A percentile compares a stretch with the other conserved stretches of the same genome.
These are phyloP conservation scores for Melanotaenia duboulayi DNA, from an alignment of 2,113 vertebrate genomes.

Conservation along the genomic window DNA sequence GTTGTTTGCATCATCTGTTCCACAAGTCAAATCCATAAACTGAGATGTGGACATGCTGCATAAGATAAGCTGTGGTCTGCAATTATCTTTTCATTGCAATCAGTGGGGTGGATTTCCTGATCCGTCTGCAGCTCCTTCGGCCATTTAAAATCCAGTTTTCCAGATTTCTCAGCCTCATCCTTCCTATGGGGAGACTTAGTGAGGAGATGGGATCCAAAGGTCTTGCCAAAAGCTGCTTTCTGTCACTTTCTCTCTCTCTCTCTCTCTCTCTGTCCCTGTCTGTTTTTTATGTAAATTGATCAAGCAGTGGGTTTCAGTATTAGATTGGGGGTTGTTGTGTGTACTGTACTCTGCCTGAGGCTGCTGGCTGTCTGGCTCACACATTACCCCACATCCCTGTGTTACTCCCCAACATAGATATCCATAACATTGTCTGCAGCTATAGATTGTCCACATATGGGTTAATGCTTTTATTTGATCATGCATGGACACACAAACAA, in stretches of 20 bases:
- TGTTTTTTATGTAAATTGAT: conserved; percentile 76
- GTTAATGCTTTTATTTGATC: conserved; percentile 68
- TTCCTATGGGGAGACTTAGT: conserved; percentile 58
- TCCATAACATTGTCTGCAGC: conserved; percentile 54
- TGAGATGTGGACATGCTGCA: conserved; percentile 47
- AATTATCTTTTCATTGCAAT: conserved; percentile 67
- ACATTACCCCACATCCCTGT: conserved; percentile 73
- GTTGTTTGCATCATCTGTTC: conserved; percentile 58
- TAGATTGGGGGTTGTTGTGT: conserved; percentile 66
- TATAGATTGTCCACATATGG: conserved; percentile 58
- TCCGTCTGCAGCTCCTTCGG: conserved; percentile 50
- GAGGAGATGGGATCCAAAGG: conserved; percentile 60
- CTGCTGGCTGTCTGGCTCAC: conserved; percentile 78
- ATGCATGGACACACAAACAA: conserved; percentile 53
- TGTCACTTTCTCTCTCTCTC: conserved; percentile 51
- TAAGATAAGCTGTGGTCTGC: conserved; percentile 66
- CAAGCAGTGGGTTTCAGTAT: conserved; percentile 71
- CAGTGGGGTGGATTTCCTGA: conserved; percentile 71
- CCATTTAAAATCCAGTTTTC: conserved; percentile 68
- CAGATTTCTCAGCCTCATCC: conserved; percentile 52
- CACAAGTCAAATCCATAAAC: conserved; percentile 49
- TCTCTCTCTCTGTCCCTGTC: conserved; percentile 9
- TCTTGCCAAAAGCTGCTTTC: conserved; percentile 63
- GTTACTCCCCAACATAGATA: conserved; percentile 43
- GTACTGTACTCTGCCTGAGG: conserved; percentile 70